Conservation (phyloP, 2,888 invertebrate species). For the Drosophila nigritarsus region DNA sequence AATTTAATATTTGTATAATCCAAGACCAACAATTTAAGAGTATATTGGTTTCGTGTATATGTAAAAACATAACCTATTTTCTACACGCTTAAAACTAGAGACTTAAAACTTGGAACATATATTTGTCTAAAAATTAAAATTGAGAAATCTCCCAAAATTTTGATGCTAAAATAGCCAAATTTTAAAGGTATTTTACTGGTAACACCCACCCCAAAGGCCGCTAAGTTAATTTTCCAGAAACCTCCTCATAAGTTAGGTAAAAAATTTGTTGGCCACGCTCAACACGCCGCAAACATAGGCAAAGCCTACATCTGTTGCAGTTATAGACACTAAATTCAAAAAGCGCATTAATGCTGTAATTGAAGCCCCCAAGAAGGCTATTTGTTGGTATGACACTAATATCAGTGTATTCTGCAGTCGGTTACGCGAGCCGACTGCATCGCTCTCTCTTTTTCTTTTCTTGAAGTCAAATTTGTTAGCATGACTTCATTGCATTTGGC, state of each 20-base stretch:
- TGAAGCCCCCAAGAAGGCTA: not conserved
- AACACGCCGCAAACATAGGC: not conserved
- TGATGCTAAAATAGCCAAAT: not conserved
- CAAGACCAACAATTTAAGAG: not conserved
- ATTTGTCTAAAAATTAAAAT: not conserved
- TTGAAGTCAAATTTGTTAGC: constrained; percentile 18
- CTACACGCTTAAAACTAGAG: not conserved
- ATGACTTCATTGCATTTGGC: constrained; percentile 18
- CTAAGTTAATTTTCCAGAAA: not conserved
- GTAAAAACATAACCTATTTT: constrained; percentile 1
- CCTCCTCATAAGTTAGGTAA: not conserved
- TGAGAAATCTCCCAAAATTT: not conserved
- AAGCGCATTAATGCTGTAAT: not conserved
- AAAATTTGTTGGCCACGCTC: not conserved
- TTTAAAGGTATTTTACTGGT: not conserved
- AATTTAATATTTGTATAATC: not conserved
- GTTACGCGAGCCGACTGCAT: not conserved
- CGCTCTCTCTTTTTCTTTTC: no score
- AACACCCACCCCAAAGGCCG: not conserved
- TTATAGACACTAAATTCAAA: not conserved
- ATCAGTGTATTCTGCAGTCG: not conserved
- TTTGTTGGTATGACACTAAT: not conserved
- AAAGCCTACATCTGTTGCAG: not conserved
- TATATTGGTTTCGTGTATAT: not conserved
- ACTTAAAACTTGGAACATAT: not conserved